Conservation (phyloP, 2,113 vertebrate genomes). For the Aphelocoma coerulescens region DNA sequence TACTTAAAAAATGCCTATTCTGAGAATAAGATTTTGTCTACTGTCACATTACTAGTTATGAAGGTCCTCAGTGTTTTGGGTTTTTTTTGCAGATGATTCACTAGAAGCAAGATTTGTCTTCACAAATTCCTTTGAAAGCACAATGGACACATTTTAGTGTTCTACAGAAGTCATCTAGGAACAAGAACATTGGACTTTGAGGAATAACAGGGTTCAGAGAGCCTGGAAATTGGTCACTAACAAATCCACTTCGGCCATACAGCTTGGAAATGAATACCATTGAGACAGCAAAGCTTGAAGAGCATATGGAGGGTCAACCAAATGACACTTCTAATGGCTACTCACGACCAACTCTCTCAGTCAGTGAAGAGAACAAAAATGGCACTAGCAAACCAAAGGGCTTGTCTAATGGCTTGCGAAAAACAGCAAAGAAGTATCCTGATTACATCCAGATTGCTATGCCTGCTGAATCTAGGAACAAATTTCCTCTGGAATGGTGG, state of each 20-base stretch:
- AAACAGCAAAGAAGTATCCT: conserved; percentile 82
- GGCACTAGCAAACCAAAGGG: conserved; percentile 67
- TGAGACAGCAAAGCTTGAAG: conserved; percentile 76
- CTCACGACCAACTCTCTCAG: conserved; percentile 64
- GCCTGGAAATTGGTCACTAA: background rate
- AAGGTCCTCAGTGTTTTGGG: background rate
- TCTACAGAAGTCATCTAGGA: background rate
- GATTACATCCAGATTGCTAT: conserved; percentile 93
- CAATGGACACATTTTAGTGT: background rate
- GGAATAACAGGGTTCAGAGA: background rate
- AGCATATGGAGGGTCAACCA: conserved; percentile 74
- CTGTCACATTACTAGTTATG: background rate
- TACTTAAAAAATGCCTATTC: background rate
- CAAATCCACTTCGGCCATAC: conserved; percentile 45
- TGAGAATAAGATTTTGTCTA: background rate
- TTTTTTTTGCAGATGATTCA: conserved; percentile 46
- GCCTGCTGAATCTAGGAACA: conserved; percentile 83
- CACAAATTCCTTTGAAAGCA: background rate
- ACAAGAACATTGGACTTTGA: background rate
- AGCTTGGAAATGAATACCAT: conserved; percentile 73
- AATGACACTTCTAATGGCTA: conserved; percentile 62
- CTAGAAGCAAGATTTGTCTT: background rate
- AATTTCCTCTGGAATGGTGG: conserved; percentile 94
- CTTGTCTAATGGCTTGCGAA: conserved; percentile 79
- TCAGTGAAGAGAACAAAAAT: conserved; percentile 75